Conservation (phyloP, 2,888 invertebrate species). For the Platypus cylindrus region DNA sequence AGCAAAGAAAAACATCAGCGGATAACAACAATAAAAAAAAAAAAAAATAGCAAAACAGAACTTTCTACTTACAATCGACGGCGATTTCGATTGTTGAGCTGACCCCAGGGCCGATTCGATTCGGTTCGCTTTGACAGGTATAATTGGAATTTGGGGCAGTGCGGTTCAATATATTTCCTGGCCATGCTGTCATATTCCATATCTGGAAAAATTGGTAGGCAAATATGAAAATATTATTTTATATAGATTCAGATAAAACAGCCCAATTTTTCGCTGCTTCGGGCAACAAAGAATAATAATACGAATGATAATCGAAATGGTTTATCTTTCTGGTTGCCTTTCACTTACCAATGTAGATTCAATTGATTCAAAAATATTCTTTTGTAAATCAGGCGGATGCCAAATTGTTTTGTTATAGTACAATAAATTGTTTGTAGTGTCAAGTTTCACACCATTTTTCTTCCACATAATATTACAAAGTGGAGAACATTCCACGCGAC, state of each 20-base stretch:
- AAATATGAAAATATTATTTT: too few species aligned
- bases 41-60: too few species aligned
- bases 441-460: slow-evolving; percentile 61
- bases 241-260: too few species aligned
- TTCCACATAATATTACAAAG: slow-evolving; percentile 76
- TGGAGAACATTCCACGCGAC: slow-evolving; percentile 82
- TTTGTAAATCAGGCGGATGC: slow-evolving; percentile 59
- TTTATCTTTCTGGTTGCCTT: neutral
- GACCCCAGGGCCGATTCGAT: slow-evolving; percentile 59
- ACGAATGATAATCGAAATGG: neutral
- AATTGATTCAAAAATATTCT: slow-evolving; percentile 80
- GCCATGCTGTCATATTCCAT: slow-evolving; percentile 82
- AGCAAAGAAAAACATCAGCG: too few species aligned
- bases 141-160: slow-evolving; percentile 68
- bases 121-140: slow-evolving; percentile 66
- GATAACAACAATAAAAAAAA: too few species aligned
- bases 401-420: slow-evolving; percentile 58
- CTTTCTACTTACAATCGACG: slow-evolving; percentile 68
- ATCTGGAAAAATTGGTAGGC: slow-evolving; percentile 35
- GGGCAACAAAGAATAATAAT: slow-evolving; percentile 11
- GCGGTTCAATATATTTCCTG: slow-evolving; percentile 62
- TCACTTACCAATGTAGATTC: slow-evolving; percentile 65
- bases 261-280: too few species aligned
- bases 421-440: slow-evolving; percentile 40
- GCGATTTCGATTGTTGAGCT: slow-evolving; percentile 74